A percentile compares a stretch with the other conserved stretches of the same genome.
Conservation (phyloP, 2,113 vertebrate species). For the Antechinus stuartii region DNA sequence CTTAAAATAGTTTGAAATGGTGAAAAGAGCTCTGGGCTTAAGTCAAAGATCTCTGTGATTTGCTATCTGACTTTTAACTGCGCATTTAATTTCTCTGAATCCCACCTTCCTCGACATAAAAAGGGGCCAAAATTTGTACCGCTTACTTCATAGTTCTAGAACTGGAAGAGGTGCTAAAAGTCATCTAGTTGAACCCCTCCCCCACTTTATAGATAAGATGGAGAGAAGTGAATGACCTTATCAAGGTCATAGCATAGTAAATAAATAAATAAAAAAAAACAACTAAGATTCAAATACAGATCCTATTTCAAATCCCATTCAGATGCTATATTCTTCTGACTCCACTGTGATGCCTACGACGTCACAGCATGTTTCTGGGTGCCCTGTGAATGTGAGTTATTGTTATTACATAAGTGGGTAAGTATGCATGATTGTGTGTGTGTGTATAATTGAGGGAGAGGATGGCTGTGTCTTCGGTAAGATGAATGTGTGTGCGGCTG, state of each 20-base stretch:
- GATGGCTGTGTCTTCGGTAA: neutral
- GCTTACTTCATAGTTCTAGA: neutral
- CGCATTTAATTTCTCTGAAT: neutral
- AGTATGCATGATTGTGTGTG: neutral
- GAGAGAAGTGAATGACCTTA: neutral
- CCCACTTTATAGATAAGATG: neutral
- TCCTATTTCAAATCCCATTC: neutral
- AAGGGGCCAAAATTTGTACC: neutral
- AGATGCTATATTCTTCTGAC: neutral
- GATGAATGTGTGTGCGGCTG: neutral
- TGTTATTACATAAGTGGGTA: neutral
- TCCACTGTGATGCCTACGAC: neutral
- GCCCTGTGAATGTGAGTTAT: neutral
- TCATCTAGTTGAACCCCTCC: neutral
- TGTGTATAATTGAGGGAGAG: neutral
- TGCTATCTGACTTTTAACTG: neutral
- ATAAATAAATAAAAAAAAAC: neutral
- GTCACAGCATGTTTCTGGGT: neutral
- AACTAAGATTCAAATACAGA: neutral
- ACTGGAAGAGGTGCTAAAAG: neutral
- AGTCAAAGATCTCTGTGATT: neutral
- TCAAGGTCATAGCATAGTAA: neutral
- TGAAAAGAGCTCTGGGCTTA: neutral
- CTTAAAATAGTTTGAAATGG: neutral
- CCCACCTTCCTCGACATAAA: neutral